phyloP scores from a whole-genome alignment of 2,797 vertebrate genomes.

The Hypotaenidia philippensis region DNA sequence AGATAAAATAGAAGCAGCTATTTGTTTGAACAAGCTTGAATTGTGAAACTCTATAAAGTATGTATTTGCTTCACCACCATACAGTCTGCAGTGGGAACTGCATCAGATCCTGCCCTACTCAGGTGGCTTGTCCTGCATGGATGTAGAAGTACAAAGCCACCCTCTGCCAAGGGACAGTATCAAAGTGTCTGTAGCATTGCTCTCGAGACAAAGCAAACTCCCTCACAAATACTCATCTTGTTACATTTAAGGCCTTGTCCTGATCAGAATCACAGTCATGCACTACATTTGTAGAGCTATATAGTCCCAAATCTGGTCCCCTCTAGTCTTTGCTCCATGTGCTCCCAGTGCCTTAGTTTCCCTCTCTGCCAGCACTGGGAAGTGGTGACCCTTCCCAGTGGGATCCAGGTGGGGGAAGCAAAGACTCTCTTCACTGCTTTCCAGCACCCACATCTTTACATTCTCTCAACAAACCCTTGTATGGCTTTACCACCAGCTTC shows the following conservation, averaged over 20 bases:
- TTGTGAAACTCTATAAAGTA: not conserved
- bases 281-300: not conserved
- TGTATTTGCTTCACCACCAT: not conserved
- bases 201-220: not conserved
- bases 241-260: not conserved
- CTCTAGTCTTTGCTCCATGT: not conserved
- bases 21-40: not conserved
- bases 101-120: not conserved
- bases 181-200: not conserved
- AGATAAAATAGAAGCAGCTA: not conserved
- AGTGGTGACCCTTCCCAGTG: not conserved
- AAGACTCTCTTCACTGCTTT: not conserved
- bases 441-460: not conserved
- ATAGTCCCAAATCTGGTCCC: not conserved
- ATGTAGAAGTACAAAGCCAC: not conserved
- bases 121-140: not conserved
- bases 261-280: not conserved
- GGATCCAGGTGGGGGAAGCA: not conserved
- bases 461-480: not conserved
- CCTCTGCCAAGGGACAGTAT: not conserved
- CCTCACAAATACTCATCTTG: not conserved
- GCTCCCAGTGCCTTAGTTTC: not conserved
- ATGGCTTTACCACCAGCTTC: not conserved
- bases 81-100: not conserved
- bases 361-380: accelerated